Conservation (phyloP, 1,140 invertebrate species). For the Pemphigus obesinymphae region DNA sequence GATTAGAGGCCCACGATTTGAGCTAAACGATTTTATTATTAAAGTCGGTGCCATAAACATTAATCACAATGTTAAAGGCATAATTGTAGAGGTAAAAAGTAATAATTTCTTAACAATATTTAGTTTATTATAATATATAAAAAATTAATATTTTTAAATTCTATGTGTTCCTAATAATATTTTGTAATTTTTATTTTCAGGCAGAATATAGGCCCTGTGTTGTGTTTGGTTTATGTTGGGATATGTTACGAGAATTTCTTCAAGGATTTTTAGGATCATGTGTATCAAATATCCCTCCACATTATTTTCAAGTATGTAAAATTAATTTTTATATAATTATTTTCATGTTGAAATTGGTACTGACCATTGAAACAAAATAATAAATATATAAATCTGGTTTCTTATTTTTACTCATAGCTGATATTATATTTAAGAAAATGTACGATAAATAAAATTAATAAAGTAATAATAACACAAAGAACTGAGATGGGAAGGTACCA, state of each 20-base stretch:
- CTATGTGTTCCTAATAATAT: not conserved
- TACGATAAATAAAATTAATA: too few relatives aligned
- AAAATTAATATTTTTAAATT: not conserved
- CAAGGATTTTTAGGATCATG: conserved; percentile 82
- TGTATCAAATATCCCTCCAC: conserved; percentile 61
- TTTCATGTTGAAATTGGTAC: not conserved
- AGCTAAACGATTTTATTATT: conserved; percentile 88
- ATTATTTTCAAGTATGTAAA: conserved; percentile 56
- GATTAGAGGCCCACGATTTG: conserved; percentile 86
- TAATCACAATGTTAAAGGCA: conserved; percentile 88
- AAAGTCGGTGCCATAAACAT: conserved; percentile 90
- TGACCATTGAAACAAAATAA: not conserved
- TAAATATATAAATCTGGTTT: not conserved
- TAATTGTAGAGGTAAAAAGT: conserved; percentile 76
- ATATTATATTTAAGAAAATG: too few relatives aligned
- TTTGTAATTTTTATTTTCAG: conserved; percentile 51
- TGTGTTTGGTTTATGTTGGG: conserved; percentile 81
- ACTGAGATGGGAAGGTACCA: too few relatives aligned
- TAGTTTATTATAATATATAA: not conserved
- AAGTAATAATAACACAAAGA: too few relatives aligned
- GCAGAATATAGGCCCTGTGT: conserved; percentile 89
- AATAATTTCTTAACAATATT: not conserved
- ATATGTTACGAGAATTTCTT: conserved; percentile 84
- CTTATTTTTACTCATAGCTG: too few relatives aligned
- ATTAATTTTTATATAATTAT: not conserved